Percentiles rank a stretch among this genome's conserved stretches.
Evolutionary conservation across 2,113 vertebrate genomes (phyloP).

Genomic region (Boulengeromyrus knoepffleri): DNA sequence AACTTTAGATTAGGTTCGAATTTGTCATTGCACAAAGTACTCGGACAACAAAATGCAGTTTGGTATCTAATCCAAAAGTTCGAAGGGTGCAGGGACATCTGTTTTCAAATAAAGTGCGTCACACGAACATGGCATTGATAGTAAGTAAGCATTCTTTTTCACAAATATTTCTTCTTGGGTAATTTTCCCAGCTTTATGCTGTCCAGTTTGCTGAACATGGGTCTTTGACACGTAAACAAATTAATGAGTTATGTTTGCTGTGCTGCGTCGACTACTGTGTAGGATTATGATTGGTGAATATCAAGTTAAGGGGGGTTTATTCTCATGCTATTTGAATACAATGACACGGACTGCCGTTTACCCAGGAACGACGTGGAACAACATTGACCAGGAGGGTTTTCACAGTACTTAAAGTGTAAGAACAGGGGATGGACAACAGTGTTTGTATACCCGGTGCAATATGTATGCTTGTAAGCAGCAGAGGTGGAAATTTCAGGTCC

Average conservation of each 20-base stretch:
- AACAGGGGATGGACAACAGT: not conserved
- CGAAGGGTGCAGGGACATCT: not conserved
- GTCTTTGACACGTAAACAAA: not conserved
- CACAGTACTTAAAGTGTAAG: not conserved
- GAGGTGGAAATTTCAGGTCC: no score
- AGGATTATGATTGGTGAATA: not conserved
- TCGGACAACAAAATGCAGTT: not conserved
- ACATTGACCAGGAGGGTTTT: not conserved
- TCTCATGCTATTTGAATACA: not conserved
- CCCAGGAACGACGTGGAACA: not conserved
- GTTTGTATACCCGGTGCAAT: not conserved
- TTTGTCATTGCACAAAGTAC: not conserved
- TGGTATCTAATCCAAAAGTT: not conserved
- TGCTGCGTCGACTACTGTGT: not conserved
- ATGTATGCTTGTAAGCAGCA: not conserved
- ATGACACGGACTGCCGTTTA: not conserved
- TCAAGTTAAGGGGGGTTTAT: not conserved
- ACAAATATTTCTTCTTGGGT: not conserved
- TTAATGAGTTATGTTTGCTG: not conserved
- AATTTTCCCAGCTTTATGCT: not conserved
- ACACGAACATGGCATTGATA: not conserved
- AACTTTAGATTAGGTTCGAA: not conserved
- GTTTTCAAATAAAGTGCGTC: not conserved
- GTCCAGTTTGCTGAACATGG: not conserved
- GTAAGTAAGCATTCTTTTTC: not conserved